Percentiles rank a stretch among this genome's conserved stretches.
Evolutionary conservation across 35 echinoderm and acorn worm genomes (phyloP).

Genomic region (Strongylocentrotus purpuratus): DNA sequence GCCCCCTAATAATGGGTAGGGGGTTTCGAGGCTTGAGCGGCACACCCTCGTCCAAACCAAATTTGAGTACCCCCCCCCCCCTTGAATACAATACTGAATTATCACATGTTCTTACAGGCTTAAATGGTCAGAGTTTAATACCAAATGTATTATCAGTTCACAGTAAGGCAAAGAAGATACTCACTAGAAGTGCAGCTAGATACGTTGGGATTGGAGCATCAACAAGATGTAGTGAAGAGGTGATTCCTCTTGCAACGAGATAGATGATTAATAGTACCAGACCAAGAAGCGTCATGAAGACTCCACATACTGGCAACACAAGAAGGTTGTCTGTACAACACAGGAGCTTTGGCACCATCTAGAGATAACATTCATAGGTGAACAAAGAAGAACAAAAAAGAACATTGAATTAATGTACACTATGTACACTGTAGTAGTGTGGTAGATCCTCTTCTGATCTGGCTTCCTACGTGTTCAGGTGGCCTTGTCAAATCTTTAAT

Average conservation of each 20-base stretch:
- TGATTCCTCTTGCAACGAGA: conserved; percentile 77
- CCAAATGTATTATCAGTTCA: background rate
- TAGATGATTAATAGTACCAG: conserved; percentile 78
- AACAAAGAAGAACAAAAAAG: background rate
- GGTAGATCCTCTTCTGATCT: too few relatives aligned
- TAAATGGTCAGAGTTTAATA: background rate
- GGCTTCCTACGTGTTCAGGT: too few relatives aligned
- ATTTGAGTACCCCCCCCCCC: too few relatives aligned
- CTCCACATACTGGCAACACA: conserved; percentile 80
- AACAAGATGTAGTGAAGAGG: conserved; percentile 72
- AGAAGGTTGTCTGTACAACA: conserved; percentile 83
- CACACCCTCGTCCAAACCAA: too few relatives aligned
- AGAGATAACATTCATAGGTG: background rate
- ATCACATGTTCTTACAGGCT: too few relatives aligned
- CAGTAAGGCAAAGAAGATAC: background rate
- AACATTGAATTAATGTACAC: too few relatives aligned
- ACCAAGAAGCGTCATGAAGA: conserved; percentile 74
- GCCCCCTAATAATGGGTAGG: too few relatives aligned
- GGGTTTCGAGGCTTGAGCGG: too few relatives aligned
- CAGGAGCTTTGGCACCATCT: conserved; percentile 42
- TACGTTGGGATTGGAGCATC: conserved; percentile 80
- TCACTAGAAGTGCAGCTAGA: conserved; percentile 81
- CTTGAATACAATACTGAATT: too few relatives aligned
- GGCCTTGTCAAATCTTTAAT: too few relatives aligned
- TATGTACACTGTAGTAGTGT: too few relatives aligned